Evolutionary conservation across 2,888 invertebrate species (phyloP).

Genomic region (Toxonevra muliebris): DNA sequence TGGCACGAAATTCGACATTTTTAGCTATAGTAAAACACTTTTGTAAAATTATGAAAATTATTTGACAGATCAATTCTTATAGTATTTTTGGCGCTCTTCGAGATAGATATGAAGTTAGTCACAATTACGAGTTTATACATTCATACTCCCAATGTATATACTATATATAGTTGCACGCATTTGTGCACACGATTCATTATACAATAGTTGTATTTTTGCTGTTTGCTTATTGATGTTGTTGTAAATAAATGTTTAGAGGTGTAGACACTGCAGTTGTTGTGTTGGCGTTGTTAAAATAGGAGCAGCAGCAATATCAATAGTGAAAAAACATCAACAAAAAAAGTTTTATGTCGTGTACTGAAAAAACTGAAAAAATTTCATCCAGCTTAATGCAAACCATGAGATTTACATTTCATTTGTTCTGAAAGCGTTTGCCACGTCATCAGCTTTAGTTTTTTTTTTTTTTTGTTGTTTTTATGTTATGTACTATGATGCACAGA

Average conservation of each 20-base stretch:
- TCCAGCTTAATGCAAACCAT: conserved; percentile 1
- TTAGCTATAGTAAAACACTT: no score
- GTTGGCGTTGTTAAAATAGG: no score
- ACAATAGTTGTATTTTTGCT: not conserved
- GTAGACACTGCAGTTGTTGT: not conserved
- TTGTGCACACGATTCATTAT: conserved; percentile 19
- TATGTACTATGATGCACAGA: not conserved
- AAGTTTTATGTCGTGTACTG: not conserved
- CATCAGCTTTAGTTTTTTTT: not conserved
- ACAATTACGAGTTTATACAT: no score
- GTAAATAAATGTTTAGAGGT: conserved; percentile 14
- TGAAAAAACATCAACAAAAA: no score
- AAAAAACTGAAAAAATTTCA: conserved; percentile 14
- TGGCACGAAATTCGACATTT: no score
- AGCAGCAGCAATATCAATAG: no score
- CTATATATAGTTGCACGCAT: not conserved
- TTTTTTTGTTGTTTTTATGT: not conserved
- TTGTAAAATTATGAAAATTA: no score
- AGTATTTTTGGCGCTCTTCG: no score
- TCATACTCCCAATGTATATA: no score
- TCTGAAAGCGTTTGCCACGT: not conserved
- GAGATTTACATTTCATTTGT: conserved; percentile 11
- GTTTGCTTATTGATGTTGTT: not conserved
- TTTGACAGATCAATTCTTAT: no score
- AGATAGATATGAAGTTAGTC: no score